Percentiles rank a stretch among this genome's conserved stretches.
Conservation (phyloP, 2,888 invertebrate species). For the Limnephilus auricula region DNA sequence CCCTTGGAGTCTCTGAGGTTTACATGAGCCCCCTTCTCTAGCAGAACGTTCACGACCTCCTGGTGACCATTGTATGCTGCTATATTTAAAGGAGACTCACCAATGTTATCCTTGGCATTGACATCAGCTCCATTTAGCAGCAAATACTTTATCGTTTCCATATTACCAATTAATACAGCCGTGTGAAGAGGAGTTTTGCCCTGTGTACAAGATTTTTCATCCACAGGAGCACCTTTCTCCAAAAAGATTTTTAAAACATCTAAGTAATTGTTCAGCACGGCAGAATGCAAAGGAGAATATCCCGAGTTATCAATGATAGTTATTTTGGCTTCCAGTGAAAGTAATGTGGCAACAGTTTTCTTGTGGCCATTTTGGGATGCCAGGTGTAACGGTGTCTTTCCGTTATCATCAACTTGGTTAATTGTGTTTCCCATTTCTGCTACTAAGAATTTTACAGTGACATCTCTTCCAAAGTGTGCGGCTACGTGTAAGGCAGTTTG, state of each 20-base stretch:
- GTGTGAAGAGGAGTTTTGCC: background rate
- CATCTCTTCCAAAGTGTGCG: background rate
- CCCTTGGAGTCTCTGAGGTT: background rate
- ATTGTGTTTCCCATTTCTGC: background rate
- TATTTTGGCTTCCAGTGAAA: too few species aligned
- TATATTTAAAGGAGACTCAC: background rate
- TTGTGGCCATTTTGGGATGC: background rate
- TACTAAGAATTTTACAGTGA: background rate
- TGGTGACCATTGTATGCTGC: constrained; percentile 9
- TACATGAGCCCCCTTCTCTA: background rate
- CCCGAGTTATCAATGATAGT: too few species aligned
- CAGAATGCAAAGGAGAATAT: too few species aligned
- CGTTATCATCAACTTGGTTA: background rate
- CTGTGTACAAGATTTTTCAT: background rate
- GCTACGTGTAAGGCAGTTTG: background rate
- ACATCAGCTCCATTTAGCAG: background rate
- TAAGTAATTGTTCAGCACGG: too few species aligned
- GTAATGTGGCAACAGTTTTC: constrained; percentile 21
- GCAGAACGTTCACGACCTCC: background rate
- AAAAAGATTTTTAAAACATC: too few species aligned
- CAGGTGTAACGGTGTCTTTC: background rate
- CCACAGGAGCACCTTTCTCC: background rate
- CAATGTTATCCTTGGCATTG: background rate
- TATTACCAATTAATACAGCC: background rate
- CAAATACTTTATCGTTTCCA: background rate